These are phyloP conservation scores for Heliconius charithonia DNA, from an alignment of 2,888 invertebrate species.

Conservation along the genomic window DNA sequence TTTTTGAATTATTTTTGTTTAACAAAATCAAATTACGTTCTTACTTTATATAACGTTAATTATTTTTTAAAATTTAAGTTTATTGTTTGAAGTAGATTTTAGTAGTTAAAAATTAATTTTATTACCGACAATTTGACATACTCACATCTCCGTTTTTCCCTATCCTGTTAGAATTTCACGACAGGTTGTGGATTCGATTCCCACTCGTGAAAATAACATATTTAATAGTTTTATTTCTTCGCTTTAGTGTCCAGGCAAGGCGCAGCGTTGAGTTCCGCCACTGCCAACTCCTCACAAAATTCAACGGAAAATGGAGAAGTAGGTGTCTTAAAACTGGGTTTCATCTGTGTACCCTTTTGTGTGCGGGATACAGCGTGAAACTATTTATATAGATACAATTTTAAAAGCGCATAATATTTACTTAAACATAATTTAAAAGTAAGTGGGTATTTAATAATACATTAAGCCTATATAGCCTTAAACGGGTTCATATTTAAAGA, in stretches of 20 bases:
- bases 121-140: no score
- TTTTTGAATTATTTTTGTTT: no score
- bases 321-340: not conserved
- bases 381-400: not conserved
- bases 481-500: slow-evolving; percentile 34
- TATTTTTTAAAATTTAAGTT: no score
- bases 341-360: not conserved
- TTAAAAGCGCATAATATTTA: no score
- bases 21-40: no score
- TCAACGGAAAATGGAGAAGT: not conserved
- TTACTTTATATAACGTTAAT: no score
- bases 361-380: not conserved
- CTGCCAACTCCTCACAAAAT: not conserved
- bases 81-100: no score
- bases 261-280: not conserved
- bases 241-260: not conserved
- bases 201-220: not conserved
- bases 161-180: no score
- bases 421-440: not conserved
- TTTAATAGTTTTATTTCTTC: not conserved
- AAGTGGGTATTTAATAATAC: not conserved
- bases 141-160: no score
- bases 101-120: no score
- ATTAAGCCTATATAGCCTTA: slow-evolving; percentile 24
- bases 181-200: not conserved